Evolutionary conservation across 2,888 invertebrate species (phyloP).

Genomic region (Balanococcus diminutus): DNA sequence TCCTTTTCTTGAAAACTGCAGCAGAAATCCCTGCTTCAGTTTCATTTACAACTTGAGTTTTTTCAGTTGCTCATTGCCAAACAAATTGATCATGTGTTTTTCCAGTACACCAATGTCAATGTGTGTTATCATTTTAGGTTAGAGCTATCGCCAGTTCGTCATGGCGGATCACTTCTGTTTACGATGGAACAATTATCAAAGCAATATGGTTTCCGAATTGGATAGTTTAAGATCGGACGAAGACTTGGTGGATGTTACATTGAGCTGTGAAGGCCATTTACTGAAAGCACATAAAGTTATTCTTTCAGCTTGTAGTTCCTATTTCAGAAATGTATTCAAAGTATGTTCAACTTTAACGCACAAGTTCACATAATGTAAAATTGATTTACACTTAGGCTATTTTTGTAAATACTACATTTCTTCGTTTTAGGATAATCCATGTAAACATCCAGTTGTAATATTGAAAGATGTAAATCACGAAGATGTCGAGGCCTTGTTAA

Average conservation of each 20-base stretch:
- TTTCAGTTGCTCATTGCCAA: not conserved
- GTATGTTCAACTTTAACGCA: slow-evolving; percentile 61
- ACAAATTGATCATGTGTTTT: not conserved
- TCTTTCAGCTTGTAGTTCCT: slow-evolving; percentile 76
- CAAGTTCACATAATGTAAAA: not conserved
- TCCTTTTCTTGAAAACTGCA: no score
- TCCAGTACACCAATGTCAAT: not conserved
- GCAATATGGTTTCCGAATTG: slow-evolving; percentile 72
- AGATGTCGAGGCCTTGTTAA: slow-evolving; percentile 71
- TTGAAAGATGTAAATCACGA: slow-evolving; percentile 72
- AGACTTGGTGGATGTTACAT: slow-evolving; percentile 75
- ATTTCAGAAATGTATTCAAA: slow-evolving; percentile 76
- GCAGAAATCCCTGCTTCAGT: not conserved
- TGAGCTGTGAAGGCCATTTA: slow-evolving; percentile 74
- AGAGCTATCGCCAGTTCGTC: slow-evolving; percentile 57
- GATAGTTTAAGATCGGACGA: slow-evolving; percentile 73
- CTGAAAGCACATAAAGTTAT: slow-evolving; percentile 78
- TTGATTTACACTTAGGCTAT: not conserved
- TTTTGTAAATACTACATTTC: not conserved
- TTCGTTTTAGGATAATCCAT: slow-evolving; percentile 71
- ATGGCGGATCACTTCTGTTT: slow-evolving; percentile 71
- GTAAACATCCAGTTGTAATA: slow-evolving; percentile 76
- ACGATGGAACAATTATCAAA: slow-evolving; percentile 77
- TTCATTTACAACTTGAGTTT: not conserved
- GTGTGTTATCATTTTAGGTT: slow-evolving; percentile 59